Conservation (phyloP, 2,888 invertebrate species). For the Nineta flava region DNA sequence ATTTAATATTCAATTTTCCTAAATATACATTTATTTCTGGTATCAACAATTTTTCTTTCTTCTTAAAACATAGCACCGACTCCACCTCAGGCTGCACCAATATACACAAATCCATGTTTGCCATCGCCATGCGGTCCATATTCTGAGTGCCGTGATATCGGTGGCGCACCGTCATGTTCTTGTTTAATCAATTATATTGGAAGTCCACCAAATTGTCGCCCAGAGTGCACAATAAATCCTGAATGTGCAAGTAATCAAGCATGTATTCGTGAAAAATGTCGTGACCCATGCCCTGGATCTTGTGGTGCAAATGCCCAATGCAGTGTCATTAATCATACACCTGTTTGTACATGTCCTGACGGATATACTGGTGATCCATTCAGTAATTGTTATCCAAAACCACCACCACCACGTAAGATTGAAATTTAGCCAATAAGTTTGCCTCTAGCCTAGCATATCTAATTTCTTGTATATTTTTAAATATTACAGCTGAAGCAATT, state of each 20-base stretch:
- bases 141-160: constrained; percentile 56
- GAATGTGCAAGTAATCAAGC: constrained; percentile 67
- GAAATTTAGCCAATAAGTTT: not conserved
- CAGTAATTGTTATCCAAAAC: constrained; percentile 46
- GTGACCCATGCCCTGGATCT: constrained; percentile 66
- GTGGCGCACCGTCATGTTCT: constrained; percentile 60
- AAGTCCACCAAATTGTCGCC: constrained; percentile 65
- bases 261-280: constrained; percentile 67
- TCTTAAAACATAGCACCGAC: constrained; percentile 27
- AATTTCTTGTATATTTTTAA: constrained; percentile 14
- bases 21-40: not conserved
- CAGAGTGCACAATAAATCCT: constrained; percentile 68
- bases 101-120: constrained; percentile 44
- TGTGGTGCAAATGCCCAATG: constrained; percentile 66
- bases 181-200: constrained; percentile 57
- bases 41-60: not conserved
- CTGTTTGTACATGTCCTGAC: constrained; percentile 59
- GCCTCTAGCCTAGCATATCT: not conserved
- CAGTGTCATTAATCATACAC: constrained; percentile 65
- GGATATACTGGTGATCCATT: constrained; percentile 70
- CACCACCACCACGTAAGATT: constrained; percentile 18
- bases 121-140: constrained; percentile 71
- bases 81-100: constrained; percentile 17
- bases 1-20: not conserved
- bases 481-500: constrained; percentile 25